Conservation (phyloP, 2,113 vertebrate genomes). For the Anthoscopus minutus region DNA sequence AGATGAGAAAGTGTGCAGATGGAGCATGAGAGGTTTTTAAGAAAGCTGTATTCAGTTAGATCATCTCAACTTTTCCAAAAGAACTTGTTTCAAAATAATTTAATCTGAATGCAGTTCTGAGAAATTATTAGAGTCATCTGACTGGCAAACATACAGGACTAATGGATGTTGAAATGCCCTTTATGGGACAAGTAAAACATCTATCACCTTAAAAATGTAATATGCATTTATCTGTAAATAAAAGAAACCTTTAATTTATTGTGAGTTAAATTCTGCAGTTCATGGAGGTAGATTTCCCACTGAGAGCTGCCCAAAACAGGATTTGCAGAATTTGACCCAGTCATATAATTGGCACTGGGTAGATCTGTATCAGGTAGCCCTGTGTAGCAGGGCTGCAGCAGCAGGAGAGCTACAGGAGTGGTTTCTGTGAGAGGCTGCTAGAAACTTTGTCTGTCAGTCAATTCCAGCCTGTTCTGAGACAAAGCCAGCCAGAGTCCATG, state of each 20-base stretch:
- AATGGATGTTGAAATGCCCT: not conserved
- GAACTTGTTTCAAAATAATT: not conserved
- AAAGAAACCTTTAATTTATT: not conserved
- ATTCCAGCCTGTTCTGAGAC: not conserved
- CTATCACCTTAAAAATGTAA: not conserved
- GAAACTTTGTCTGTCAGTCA: not conserved
- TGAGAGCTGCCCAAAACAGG: not conserved
- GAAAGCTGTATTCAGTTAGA: not conserved
- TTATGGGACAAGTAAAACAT: not conserved
- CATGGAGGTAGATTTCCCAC: not conserved
- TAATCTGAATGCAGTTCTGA: not conserved
- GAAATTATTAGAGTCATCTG: not conserved
- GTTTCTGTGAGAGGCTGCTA: not conserved
- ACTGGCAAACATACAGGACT: not conserved
- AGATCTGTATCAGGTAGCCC: not conserved
- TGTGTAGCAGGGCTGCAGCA: not conserved
- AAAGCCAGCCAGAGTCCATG: not conserved
- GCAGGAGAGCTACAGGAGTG: not conserved
- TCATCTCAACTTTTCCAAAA: not conserved
- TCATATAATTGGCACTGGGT: not conserved
- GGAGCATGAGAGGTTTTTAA: not conserved
- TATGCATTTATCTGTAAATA: not conserved
- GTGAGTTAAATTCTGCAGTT: not conserved
- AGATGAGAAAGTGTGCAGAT: not conserved
- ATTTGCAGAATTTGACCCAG: not conserved